Conservation (phyloP, 1,140 invertebrate species). For the Saccostrea glomerata region DNA sequence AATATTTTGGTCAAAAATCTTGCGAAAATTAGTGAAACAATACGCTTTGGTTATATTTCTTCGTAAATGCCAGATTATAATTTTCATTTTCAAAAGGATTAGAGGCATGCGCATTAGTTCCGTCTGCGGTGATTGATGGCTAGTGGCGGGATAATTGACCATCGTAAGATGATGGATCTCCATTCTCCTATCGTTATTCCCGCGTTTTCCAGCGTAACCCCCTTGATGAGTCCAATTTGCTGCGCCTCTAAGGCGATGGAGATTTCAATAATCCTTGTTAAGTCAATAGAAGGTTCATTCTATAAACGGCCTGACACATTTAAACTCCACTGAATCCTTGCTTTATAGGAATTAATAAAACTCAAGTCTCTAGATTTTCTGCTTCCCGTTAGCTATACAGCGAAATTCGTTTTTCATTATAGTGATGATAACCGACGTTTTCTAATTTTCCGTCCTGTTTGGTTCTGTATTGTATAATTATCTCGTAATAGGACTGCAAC, state of each 20-base stretch:
- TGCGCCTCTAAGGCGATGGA: conserved; percentile 18
- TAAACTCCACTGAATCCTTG: not conserved
- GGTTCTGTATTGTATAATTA: conserved; percentile 15
- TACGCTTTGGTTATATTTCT: not conserved
- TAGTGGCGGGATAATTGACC: conserved; percentile 25
- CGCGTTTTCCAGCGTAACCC: conserved; percentile 11
- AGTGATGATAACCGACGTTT: conserved; percentile 7
- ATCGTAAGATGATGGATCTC: conserved; percentile 26
- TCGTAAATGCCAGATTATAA: not conserved
- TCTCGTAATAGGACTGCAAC: not conserved
- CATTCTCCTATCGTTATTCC: conserved; percentile 13
- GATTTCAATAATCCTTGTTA: conserved; percentile 34
- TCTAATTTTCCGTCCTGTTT: conserved; percentile 34
- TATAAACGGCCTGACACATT: conserved; percentile 30
- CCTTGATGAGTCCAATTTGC: conserved; percentile 34
- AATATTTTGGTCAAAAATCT: too few relatives aligned
- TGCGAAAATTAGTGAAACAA: too few relatives aligned
- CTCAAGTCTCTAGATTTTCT: not conserved
- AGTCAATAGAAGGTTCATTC: conserved; percentile 32
- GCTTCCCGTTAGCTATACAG: not conserved
- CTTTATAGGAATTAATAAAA: conserved; percentile 32
- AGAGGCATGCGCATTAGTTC: conserved; percentile 9
- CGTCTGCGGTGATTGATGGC: conserved; percentile 25
- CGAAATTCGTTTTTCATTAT: conserved; percentile 10
- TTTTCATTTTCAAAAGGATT: not conserved